Base-by-base conservation (phyloP, 2,113 vertebrate species). In the Tylochromis polylepis region DNA sequence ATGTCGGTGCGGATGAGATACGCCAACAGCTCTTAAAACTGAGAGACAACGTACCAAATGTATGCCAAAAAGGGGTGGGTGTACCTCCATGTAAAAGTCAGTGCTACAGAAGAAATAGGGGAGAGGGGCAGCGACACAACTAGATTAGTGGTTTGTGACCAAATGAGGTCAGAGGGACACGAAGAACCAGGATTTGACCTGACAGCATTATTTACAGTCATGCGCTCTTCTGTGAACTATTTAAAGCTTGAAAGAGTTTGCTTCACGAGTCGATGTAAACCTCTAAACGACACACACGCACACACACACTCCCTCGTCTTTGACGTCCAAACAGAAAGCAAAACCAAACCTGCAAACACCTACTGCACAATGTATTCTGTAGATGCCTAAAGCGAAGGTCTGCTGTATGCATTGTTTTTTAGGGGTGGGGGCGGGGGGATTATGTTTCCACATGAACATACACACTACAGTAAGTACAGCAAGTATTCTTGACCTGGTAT, bases 121-220 rank as follows among this genome's bases (percentile, higher is more conserved):
- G 79, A 60, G 81, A 41, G 88, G 72, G 49, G 82, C 65, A n/a
- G 77, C 36, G 53, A 89, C 85, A 88, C 78, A 31, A 38, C 36
- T 18, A 46, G 82, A 83, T 80, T 79, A 62, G 51, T 34, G 85
- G 87, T 72, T 77, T 59, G 34, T 57, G 70, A 88, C 75, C 80
- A 43, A 56, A 90, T 46, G 34, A 84, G 85, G 77, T 85, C 87
- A 89, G 62, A 62, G 78, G 56, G 80, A 81, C 88, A 86, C 31
- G 18, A 55, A 70, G 84, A 82, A 80, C 79, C 55, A 77, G 85
- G 89, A 65, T 85, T 4, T 86, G 82, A 90, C 85, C 86, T 75
- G 88, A 83, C 57, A 83, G 87, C 89, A 81, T 85, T 93, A 92
- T 95, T 91, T 95, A 95, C 93, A 94, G 84, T 84, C 92, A 92